Base-by-base conservation (phyloP, 2,888 invertebrate species). In the Coecobrya sp. region DNA sequence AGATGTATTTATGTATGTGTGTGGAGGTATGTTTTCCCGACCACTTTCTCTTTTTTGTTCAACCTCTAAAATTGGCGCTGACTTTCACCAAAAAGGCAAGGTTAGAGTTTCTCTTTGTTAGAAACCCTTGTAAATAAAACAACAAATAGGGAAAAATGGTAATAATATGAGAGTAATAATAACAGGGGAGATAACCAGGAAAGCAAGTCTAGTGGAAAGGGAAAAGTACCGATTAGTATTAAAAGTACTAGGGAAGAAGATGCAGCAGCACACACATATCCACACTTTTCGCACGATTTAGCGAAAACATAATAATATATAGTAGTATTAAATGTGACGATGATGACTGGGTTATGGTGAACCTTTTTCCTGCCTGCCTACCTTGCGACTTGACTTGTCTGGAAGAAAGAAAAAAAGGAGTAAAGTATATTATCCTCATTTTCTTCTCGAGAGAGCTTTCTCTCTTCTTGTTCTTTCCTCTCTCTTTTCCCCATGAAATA, bases 401-500 rank as follows among this genome's bases (percentile, higher is more conserved):
- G 36, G 42, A 5, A n/a, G n/a, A 13, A 42, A 42, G 22, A 1
- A 19, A 19, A 73, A 73, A 45, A 27, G 73, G 27, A 7, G 16
- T 13, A 22, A 65, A 25, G 27, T 25, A 36, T 73, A 73, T 42
- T 45, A 73, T 45, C 73, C 42, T 73, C 73, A 73, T 73, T 73
- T 73, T 73, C 73, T 73, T n/a, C 73, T 73, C 42, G 42, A 73
- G 22, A 19, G 73, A 73, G 73, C 22, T 73, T 73, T 42, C n/a
- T 45, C 22, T 16, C 19, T 65, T 2, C 19, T 62, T 62, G 1
- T 1, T 4, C 4, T 36, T 30, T 42, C 42, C 42, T 73, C n/a
- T 19, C 25, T 25, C 16, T 36, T 30, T n/a, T 8, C 10, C 42
- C 7, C 42, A 73, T 42, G 42, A 73, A 42, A 73, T 19, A 36